Percentiles rank a stretch among this genome's conserved stretches.
Evolutionary conservation across 2,797 vertebrate species (phyloP).

Genomic region (Hypotaenidia okinawae): DNA sequence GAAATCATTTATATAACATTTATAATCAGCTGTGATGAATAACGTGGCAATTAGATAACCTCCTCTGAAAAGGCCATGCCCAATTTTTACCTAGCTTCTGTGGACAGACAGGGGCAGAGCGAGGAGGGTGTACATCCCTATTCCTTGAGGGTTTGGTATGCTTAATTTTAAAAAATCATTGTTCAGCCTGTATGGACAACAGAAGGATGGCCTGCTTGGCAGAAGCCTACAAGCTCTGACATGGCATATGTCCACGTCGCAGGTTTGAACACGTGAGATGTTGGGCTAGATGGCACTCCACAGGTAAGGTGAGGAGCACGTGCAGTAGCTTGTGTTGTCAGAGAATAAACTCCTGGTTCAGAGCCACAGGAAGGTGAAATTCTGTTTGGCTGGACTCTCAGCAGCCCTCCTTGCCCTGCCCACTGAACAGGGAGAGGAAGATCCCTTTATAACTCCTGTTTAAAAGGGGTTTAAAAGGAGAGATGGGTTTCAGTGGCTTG

Average conservation of each 20-base stretch:
- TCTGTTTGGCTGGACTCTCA: not conserved
- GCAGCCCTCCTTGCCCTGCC: not conserved
- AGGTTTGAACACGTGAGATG: rapidly evolving
- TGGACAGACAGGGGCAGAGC: not conserved
- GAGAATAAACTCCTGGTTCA: not conserved
- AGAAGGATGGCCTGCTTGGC: not conserved
- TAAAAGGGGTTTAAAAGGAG: not conserved
- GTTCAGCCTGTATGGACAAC: rapidly evolving
- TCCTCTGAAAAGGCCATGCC: not conserved
- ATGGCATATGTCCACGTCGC: rapidly evolving
- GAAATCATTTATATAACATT: not conserved
- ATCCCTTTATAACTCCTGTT: not conserved
- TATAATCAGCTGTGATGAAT: not conserved
- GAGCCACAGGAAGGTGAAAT: not conserved
- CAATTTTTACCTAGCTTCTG: not conserved
- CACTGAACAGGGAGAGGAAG: not conserved
- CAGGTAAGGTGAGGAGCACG: not conserved
- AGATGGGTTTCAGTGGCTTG: not conserved
- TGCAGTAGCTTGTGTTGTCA: not conserved
- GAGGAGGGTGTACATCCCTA: not conserved
- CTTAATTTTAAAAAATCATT: not conserved
- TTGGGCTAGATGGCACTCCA: rapidly evolving
- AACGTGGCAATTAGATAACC: not conserved
- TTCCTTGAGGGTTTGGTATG: not conserved
- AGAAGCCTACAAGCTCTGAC: not conserved